Evolutionary conservation across 92 coral and sea anemone species (phyloP), one percentile per base, ranked within the genome.

Genomic region (Siderastrea radians): DNA sequence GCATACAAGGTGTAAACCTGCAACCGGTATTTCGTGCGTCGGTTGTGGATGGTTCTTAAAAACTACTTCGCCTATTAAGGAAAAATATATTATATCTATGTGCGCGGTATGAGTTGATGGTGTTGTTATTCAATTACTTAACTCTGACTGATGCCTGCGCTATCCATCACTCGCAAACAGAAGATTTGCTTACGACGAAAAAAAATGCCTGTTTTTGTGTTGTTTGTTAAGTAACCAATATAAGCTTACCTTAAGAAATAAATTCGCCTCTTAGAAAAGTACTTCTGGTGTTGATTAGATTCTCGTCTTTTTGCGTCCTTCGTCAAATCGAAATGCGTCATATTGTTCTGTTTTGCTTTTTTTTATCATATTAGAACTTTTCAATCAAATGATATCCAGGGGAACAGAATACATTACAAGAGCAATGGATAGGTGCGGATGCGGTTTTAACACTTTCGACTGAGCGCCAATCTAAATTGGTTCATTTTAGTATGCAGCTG

Each of bases 381-480:
- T 82, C 47, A 69, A 54, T 82, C 17, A 58, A 82, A 58, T 57
- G 48, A 70, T 45, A 15, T 69, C 86, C 86, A 13, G 47, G 86
- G 68, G 77, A 55, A 54, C 55, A 45, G 53, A 46, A 71, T 55
- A 82, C 64, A 68, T 68, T 70, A 51, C 55, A 57, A 69, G 64
- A 54, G 85, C 66, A 51, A 52, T 49, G 26, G 74, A 50, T 79
- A 50, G 7, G 64, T 65, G 74, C 84, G 64, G 74, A 79, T 65
- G 84, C 47, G 85, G 76, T 79, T 80, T 80, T 67, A 58, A 71
- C 86, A 82, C 76, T 59, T 60, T 72, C 68, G 51, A 69, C 75
- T 55, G 77, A 10, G 73, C 49, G 64, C 74, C 63, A 65, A 80
- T 65, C 74, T 67, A 80, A 70, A 69, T 82, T 69, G 86, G 48